Conservation (phyloP, 1,140 invertebrate genomes). For the Drosophila azteca region DNA sequence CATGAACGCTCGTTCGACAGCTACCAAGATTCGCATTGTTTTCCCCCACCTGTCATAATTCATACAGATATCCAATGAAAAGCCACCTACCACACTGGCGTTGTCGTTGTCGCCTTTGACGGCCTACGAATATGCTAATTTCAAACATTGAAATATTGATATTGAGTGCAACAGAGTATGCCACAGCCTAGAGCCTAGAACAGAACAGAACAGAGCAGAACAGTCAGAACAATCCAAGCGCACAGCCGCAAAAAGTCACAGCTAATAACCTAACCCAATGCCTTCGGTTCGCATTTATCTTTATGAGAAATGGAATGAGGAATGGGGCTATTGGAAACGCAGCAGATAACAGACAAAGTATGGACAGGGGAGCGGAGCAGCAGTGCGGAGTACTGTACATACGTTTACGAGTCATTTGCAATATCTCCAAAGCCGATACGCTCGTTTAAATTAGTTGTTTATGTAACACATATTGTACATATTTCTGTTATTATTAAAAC, state of each 20-base stretch:
- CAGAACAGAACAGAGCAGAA: too few relatives aligned
- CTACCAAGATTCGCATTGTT: slow-evolving; percentile 54
- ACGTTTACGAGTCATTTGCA: slow-evolving; percentile 45
- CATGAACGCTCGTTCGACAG: slow-evolving; percentile 30
- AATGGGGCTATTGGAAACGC: slow-evolving; percentile 67
- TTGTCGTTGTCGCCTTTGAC: slow-evolving; percentile 43
- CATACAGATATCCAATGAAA: slow-evolving; percentile 34
- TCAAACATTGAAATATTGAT: slow-evolving; percentile 52
- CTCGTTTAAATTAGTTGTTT: slow-evolving; percentile 66
- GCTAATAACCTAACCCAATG: slow-evolving; percentile 71
- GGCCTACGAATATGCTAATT: slow-evolving; percentile 67
- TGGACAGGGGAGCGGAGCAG: not conserved
- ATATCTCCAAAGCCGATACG: slow-evolving; percentile 39
- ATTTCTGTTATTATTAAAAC: slow-evolving; percentile 38
- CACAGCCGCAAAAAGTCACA: slow-evolving; percentile 55
- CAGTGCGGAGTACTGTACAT: not conserved
- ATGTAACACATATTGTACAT: slow-evolving; percentile 38
- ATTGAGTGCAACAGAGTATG: slow-evolving; percentile 63
- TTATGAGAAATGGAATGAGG: slow-evolving; percentile 74
- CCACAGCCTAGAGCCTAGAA: slow-evolving; percentile 27
- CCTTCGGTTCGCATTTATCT: slow-evolving; percentile 71
- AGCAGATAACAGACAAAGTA: slow-evolving; percentile 58
- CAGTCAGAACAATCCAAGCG: too few relatives aligned
- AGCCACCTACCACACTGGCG: slow-evolving; percentile 47
- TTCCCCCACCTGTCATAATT: slow-evolving; percentile 65